Evolutionary conservation across 2,797 vertebrate species (phyloP), one percentile per base, ranked within the genome.

Genomic region (Gymnoscopelus microlampas): DNA sequence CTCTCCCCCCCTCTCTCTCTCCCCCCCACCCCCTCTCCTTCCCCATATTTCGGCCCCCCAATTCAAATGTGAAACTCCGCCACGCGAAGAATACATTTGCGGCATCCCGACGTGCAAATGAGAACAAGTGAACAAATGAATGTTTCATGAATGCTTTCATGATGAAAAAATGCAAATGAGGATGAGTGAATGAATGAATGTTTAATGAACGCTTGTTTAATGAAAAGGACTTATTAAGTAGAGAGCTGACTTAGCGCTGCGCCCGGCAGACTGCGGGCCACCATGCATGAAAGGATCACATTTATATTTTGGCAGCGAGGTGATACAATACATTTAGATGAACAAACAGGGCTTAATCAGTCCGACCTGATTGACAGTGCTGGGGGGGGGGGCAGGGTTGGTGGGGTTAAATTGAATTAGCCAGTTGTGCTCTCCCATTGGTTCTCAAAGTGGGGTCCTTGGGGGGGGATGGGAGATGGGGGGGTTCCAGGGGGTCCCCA

Each of bases 161-260:
- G 87, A 90, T 86, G 84, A 87, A 85, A 72, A 91, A 85, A 91
- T 93, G 88, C 87, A 92, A 91, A 92, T 92, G 87, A 88, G 86
- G 85, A 85, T 73, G 88, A 89, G 87, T 85, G 88, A 90, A 77
- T 87, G 85, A 90, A 92, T 91, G 82, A 92, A 93, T 91, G 87
- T 92, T 92, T 92, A 89, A 92, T 92, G 88, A 88, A 82, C 55
- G 85, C 89, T 90, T 91, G 84, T 92, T 89, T 88, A 91, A 92
- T 93, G 90, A 93, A 93, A 92, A 91, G 85, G 90, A 92, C 91
- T 92, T 92, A 91, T 92, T 93, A 91, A 92, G 71, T 74, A 85
- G 80, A 85, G 69, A 78, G 87, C 90, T 88, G 89, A 92, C 87
- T 87, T 87, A 83, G 89, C 86, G 80, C 66, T 54, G 81, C 39